Percentiles rank a stretch among this genome's conserved stretches.
These are phyloP conservation scores for Tenthredo amoena DNA, from an alignment of 2,888 invertebrate genomes.

Conservation along the genomic window DNA sequence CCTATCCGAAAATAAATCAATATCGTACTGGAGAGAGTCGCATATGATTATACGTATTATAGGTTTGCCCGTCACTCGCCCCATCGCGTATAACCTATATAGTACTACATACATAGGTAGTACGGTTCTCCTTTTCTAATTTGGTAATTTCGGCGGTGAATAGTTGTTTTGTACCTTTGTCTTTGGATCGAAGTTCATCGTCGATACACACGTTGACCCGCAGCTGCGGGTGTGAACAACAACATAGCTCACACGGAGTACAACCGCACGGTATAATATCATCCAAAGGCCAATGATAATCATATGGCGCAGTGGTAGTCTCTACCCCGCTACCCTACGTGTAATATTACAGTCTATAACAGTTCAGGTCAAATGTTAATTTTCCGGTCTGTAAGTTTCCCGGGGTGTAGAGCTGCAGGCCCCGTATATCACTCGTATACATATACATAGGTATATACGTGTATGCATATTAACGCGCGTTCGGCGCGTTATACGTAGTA, in stretches of 20 bases:
- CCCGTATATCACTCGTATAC: not conserved
- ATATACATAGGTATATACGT: too few species aligned
- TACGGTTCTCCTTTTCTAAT: too few species aligned
- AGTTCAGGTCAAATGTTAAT: conserved; percentile 33
- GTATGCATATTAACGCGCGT: too few species aligned
- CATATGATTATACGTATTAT: not conserved
- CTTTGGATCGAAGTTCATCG: not conserved
- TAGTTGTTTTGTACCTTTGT: not conserved
- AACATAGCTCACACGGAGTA: not conserved
- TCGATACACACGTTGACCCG: not conserved
- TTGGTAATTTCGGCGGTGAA: not conserved
- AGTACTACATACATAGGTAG: too few species aligned
- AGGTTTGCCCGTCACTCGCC: not conserved
- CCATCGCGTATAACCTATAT: too few species aligned
- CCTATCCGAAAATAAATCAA: too few species aligned
- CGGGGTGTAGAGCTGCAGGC: not conserved
- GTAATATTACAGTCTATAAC: not conserved
- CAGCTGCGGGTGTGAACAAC: not conserved
- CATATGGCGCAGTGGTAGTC: not conserved
- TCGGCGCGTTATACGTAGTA: not conserved
- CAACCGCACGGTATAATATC: not conserved
- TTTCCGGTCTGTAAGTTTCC: conserved; percentile 40
- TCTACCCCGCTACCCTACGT: not conserved
- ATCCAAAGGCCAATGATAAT: not conserved
- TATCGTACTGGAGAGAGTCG: not conserved